A percentile compares a stretch with the other conserved stretches of the same genome.
phyloP scores from a whole-genome alignment of 92 coral and sea anemone species.

The Porites cylindrica region DNA sequence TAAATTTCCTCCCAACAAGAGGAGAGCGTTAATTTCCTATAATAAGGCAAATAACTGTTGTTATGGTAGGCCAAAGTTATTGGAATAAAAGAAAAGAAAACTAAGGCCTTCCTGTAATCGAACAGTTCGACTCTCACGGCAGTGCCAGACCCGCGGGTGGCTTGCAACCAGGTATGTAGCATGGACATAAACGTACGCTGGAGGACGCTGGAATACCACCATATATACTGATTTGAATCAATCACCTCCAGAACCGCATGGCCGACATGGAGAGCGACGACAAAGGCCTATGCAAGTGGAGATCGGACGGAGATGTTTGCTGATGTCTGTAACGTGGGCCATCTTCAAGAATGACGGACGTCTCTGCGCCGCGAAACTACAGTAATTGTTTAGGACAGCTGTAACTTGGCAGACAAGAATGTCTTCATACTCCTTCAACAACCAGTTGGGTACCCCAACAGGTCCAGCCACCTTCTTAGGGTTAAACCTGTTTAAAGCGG shows the following conservation, averaged over 20 bases:
- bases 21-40: background rate
- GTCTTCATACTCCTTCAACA: constrained; percentile 40
- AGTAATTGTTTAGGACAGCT: background rate
- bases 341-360: constrained; percentile 16
- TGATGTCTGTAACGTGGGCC: background rate
- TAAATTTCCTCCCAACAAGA: no score
- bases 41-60: no score
- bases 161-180: background rate
- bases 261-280: background rate
- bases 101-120: background rate
- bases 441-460: no score
- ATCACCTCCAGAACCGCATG: background rate
- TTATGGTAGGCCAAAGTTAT: no score
- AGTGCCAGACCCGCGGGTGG: background rate
- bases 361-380: constrained; percentile 18
- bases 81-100: background rate
- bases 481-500: no score
- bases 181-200: background rate
- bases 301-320: background rate
- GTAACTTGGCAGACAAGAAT: constrained; percentile 10
- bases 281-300: constrained; percentile 1
- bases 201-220: background rate
- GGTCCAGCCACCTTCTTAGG: no score
- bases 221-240: background rate
- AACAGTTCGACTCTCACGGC: background rate